Base-by-base conservation (phyloP, 2,888 invertebrate species). In the Dasysyrphus tricinctus region DNA sequence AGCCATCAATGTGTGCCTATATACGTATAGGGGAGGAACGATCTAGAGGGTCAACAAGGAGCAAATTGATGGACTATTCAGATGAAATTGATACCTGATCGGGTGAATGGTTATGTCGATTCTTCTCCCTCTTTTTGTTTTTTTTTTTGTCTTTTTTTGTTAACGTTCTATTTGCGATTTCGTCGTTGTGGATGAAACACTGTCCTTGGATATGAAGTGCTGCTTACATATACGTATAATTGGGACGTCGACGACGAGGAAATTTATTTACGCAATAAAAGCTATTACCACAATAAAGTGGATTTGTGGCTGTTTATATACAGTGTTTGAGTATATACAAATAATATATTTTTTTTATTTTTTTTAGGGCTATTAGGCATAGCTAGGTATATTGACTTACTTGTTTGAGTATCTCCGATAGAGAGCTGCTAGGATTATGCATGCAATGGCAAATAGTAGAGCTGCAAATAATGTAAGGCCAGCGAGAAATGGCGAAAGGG, bases 381-480 rank as follows among this genome's bases (percentile, higher is more conserved):
- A 44, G 2, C 5, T 19, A 7, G 32, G 44, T 16, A 12, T 79
- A 70, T 87, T 80, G 73, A 89, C 93, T 88, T 94, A 94, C 88
- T 94, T 92, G 79, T 93, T 93, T 5, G 93, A 92, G 88, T 94
- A 94, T 51, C 95, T 92, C 75, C 95, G 93, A 91, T 96, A 97
- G 88, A 97, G 93, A 32, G 96, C 96, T 0, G 95, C 96, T 73
- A 96, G 93, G 44, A 96, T 96, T 14, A 96, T 95, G 90, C 96
- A 96, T 12, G 96, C 96, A 5, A 96, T 95, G 7, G 96, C 95
- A 47, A 96, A 96, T 73, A 97, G 93, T 67, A 96, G 93, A 4
- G 96, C 96, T 24, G 96, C 96, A 91, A 95, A 96, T 8, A 96
- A 95, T 76, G 96, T 95, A 88, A 97, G 94, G 2, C 96, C 96